Conservation (phyloP, 2,113 vertebrate species). For the Neolamprologus toae region DNA sequence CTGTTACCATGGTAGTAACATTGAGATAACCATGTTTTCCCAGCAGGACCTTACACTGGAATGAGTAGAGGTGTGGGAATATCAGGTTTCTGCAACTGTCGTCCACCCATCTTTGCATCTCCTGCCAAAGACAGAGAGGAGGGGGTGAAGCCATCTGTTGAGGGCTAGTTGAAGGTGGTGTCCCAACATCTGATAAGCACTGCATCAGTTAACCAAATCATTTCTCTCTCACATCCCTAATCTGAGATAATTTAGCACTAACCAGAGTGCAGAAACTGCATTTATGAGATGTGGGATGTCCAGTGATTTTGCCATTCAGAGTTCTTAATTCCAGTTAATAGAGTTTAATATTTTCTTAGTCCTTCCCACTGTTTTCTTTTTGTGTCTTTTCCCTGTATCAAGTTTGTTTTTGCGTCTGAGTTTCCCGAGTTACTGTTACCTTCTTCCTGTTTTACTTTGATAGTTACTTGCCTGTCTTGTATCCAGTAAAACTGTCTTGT, state of each 20-base stretch:
- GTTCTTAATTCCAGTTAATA: not conserved
- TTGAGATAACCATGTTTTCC: not conserved
- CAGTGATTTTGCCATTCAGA: not conserved
- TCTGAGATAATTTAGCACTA: not conserved
- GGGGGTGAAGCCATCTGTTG: not conserved
- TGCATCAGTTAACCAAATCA: not conserved
- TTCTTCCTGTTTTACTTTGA: not conserved
- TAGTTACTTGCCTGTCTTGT: rapidly evolving
- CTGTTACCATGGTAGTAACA: not conserved
- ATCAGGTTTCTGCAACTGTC: not conserved
- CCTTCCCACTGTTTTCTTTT: not conserved
- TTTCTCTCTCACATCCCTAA: not conserved
- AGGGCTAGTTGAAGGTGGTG: not conserved
- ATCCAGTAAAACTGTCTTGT: not conserved
- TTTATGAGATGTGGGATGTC: not conserved
- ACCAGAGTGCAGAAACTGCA: not conserved
- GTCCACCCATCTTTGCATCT: not conserved
- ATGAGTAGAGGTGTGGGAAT: not conserved
- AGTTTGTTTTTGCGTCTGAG: not conserved
- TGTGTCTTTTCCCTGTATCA: not conserved
- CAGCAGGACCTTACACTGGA: not conserved
- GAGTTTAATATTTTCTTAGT: not conserved
- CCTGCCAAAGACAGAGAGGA: not conserved
- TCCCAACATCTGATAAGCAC: not conserved
- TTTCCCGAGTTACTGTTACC: not conserved